Percentiles rank a stretch among this genome's conserved stretches.
These are phyloP conservation scores for Drosophila bipectinata DNA, from an alignment of 1,140 invertebrate genomes.

Conservation along the genomic window DNA sequence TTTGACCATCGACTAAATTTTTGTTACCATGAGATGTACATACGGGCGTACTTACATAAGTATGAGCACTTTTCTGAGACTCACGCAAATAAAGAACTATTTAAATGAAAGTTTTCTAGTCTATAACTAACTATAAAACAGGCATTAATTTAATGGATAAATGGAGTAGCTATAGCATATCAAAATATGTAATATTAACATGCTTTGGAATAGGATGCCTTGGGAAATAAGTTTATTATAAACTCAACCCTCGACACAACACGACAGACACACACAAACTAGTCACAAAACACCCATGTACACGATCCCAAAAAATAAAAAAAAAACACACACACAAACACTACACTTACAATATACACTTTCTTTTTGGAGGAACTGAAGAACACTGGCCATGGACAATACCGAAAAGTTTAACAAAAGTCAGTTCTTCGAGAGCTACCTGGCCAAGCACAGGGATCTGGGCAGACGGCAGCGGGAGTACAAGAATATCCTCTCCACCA, in stretches of 20 bases:
- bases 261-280: background rate
- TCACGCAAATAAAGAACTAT: too few relatives aligned
- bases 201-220: background rate
- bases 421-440: slow-evolving; percentile 63
- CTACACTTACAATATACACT: background rate
- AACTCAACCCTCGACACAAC: background rate
- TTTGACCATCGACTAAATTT: too few relatives aligned
- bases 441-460: slow-evolving; percentile 57
- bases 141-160: too few relatives aligned
- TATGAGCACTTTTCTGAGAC: too few relatives aligned
- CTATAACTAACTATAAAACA: too few relatives aligned
- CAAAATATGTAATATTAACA: too few relatives aligned
- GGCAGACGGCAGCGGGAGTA: slow-evolving; percentile 69
- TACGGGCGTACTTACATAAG: too few relatives aligned
- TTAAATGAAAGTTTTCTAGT: too few relatives aligned
- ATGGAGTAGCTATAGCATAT: too few relatives aligned
- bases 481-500: slow-evolving; percentile 60
- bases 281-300: background rate
- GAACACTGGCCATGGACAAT: slow-evolving; percentile 47
- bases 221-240: background rate
- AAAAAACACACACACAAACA: background rate
- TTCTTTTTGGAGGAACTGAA: background rate
- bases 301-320: background rate
- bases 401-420: slow-evolving; percentile 55
- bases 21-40: too few relatives aligned